Percentiles rank a stretch among this genome's conserved stretches.
phyloP scores from a whole-genome alignment of 2,888 invertebrate species.

The Drosophila parthenogenetica region DNA sequence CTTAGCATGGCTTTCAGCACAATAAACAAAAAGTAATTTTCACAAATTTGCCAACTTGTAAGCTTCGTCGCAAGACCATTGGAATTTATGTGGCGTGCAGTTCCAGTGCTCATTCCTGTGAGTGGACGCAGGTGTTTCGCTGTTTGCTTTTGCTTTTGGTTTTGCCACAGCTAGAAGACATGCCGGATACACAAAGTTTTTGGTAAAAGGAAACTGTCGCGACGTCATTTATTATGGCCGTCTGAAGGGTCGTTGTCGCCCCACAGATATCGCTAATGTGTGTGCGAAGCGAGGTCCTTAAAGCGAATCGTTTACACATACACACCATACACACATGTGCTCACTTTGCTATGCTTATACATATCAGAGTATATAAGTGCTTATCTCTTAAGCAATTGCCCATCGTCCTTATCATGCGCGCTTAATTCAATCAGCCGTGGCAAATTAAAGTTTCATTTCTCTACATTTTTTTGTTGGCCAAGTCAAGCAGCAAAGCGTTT shows the following conservation, averaged over 20 bases:
- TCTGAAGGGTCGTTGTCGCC: constrained; percentile 80
- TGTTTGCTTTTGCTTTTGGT: constrained; percentile 30
- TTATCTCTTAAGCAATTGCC: constrained; percentile 12
- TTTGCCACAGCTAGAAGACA: constrained; percentile 38
- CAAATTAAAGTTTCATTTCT: constrained; percentile 77
- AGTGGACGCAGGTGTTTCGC: constrained; percentile 81
- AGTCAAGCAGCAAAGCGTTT: constrained; percentile 63
- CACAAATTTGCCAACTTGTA: constrained; percentile 84
- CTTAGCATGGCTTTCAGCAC: constrained; percentile 77
- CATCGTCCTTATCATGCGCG: constrained; percentile 47
- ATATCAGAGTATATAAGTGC: constrained; percentile 2
- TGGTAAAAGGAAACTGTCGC: constrained; percentile 82
- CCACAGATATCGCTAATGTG: constrained; percentile 73
- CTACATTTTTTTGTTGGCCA: constrained; percentile 33
- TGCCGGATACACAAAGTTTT: constrained; percentile 75
- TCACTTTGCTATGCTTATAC: not conserved
- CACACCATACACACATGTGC: not conserved
- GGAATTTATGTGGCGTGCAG: constrained; percentile 83
- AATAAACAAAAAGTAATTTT: constrained; percentile 84
- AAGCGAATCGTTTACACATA: constrained; percentile 39
- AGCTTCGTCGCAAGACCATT: constrained; percentile 75
- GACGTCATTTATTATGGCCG: constrained; percentile 83
- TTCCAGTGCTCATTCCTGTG: constrained; percentile 47
- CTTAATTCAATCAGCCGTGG: constrained; percentile 78
- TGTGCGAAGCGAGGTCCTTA: constrained; percentile 46